Conservation (phyloP, 35 echinoderm and acorn worm species). For the Ophiothrix spiculata region DNA sequence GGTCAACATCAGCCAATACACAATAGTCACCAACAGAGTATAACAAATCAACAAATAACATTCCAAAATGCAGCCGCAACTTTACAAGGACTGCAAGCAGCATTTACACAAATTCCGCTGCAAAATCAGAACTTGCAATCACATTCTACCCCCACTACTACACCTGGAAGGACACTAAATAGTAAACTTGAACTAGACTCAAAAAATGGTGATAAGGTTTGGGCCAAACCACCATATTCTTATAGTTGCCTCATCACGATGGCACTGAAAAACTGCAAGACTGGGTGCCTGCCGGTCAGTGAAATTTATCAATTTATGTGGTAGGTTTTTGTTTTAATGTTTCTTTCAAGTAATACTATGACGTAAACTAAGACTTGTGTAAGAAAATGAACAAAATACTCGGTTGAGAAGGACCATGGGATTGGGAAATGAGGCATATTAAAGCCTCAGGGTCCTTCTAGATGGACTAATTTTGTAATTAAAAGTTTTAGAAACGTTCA, state of each 20-base stretch:
- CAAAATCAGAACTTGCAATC: constrained; percentile 16
- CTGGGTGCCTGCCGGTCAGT: constrained; percentile 92
- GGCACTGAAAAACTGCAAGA: constrained; percentile 96
- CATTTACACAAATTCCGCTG: constrained; percentile 18
- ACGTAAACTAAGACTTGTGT: no score
- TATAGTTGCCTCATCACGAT: constrained; percentile 99
- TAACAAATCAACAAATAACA: constrained; percentile 26
- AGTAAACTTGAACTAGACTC: constrained; percentile 22
- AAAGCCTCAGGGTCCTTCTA: no score
- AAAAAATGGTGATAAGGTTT: constrained; percentile 61
- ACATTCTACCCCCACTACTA: constrained; percentile 2
- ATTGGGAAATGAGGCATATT: no score
- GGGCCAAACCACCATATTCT: constrained; percentile 86
- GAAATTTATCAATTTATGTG: constrained; percentile 99
- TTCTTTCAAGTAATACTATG: no score
- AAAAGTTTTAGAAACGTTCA: no score
- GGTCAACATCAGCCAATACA: constrained; percentile 32
- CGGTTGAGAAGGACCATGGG: no score
- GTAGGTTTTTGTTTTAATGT: constrained; percentile 79
- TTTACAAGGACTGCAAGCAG: constrained; percentile 22
- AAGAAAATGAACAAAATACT: no score
- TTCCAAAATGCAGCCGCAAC: constrained; percentile 42
- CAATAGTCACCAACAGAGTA: constrained; percentile 14
- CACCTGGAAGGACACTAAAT: background rate
- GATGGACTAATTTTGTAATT: no score